Conservation (phyloP, 64 coral and sea anemone genomes). For the Porites lutea region DNA sequence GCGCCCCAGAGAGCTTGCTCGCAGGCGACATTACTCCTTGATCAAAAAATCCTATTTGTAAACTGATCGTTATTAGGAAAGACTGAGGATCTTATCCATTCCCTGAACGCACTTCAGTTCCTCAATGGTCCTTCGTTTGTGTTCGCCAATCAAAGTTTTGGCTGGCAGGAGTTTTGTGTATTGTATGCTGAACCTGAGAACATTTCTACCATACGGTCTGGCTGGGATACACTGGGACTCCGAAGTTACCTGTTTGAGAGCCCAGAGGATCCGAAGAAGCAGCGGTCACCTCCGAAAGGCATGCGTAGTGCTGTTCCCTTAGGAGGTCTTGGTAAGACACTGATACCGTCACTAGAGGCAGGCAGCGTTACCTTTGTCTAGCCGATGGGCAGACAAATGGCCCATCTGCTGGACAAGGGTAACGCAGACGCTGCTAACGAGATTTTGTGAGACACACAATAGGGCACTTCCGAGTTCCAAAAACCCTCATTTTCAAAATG, state of each 20-base stretch:
- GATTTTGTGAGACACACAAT: no score
- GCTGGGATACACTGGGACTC: conserved; percentile 33
- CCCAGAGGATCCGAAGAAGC: not conserved
- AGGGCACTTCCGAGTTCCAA: no score
- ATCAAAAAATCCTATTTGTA: no score
- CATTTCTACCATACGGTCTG: conserved; percentile 31
- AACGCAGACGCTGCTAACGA: no score
- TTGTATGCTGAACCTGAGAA: conserved; percentile 48
- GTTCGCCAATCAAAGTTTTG: conserved; percentile 25
- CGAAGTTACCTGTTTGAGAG: conserved; percentile 42
- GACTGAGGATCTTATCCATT: not conserved
- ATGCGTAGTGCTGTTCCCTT: conserved; percentile 94
- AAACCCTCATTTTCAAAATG: no score
- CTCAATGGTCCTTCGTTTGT: conserved; percentile 56
- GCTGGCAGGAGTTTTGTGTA: conserved; percentile 26
- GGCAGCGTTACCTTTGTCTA: no score
- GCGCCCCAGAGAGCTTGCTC: no score
- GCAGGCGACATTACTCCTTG: not conserved
- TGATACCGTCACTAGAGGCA: no score
- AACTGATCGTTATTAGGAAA: not conserved
- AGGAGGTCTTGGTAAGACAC: conserved; percentile 65
- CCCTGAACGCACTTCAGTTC: conserved; percentile 12
- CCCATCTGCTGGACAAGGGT: no score
- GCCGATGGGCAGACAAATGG: no score
- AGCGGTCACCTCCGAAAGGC: conserved; percentile 72